Evolutionary conservation across 2,113 vertebrate species (phyloP).

Genomic region (Myotis lucifugus): DNA sequence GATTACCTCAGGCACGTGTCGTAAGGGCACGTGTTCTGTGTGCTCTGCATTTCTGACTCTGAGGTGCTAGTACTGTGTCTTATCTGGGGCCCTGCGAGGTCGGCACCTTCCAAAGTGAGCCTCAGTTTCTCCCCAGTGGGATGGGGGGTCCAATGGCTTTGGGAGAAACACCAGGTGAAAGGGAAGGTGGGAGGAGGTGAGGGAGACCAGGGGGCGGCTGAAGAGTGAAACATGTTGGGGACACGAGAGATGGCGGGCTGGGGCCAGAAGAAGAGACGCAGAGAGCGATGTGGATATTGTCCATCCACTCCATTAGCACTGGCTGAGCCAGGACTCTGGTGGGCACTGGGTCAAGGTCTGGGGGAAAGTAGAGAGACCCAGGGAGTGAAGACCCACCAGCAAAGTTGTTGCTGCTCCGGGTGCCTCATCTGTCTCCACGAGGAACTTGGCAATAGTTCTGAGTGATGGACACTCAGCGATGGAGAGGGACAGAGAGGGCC

Average conservation of each 20-base stretch:
- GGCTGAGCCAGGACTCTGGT: background rate
- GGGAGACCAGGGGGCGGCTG: slow-evolving; percentile 6
- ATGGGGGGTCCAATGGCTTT: background rate
- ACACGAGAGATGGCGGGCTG: background rate
- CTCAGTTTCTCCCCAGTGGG: slow-evolving; percentile 3
- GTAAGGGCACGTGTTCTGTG: background rate
- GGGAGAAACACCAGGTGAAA: background rate
- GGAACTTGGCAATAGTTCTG: background rate
- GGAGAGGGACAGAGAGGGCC: background rate
- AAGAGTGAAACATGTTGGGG: background rate
- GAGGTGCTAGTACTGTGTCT: background rate
- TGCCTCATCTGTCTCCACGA: background rate
- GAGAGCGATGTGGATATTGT: background rate
- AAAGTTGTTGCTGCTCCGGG: background rate
- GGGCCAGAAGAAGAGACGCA: background rate
- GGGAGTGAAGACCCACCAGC: background rate
- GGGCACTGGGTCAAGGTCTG: background rate
- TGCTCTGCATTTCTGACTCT: background rate
- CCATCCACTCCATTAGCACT: too few species aligned
- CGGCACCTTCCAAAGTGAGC: background rate
- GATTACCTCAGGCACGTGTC: background rate
- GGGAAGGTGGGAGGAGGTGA: background rate
- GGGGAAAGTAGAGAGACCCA: background rate
- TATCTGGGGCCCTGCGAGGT: background rate
- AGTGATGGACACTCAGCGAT: background rate